These are phyloP conservation scores for Willisornis vidua DNA, from an alignment of 2,113 vertebrate genomes.

Conservation along the genomic window DNA sequence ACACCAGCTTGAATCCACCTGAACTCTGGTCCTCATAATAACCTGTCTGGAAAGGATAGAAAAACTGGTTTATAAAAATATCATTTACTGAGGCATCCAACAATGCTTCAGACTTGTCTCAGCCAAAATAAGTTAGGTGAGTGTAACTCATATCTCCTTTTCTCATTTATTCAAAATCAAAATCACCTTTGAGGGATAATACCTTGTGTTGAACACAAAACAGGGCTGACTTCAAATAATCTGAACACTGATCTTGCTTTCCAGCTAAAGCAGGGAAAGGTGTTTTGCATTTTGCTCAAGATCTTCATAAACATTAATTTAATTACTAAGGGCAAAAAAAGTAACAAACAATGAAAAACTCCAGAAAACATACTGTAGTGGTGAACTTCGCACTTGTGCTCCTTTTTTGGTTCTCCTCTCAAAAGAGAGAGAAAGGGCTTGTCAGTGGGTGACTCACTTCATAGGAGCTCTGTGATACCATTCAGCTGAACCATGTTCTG, in stretches of 20 bases:
- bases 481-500: not conserved
- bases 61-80: not conserved
- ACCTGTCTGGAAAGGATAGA: not conserved
- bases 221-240: not conserved
- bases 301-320: not conserved
- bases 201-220: not conserved
- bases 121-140: not conserved
- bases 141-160: not conserved
- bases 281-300: not conserved
- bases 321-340: constrained; percentile 4
- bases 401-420: not conserved
- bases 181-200: not conserved
- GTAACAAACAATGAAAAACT: not conserved
- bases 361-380: not conserved
- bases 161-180: constrained; percentile 23
- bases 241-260: not conserved
- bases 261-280: not conserved
- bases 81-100: not conserved
- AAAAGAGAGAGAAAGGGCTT: not conserved
- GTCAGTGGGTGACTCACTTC: not conserved
- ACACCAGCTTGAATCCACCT: not conserved
- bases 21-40: not conserved
- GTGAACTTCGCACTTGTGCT: not conserved
- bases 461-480: rapidly evolving
- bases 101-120: not conserved